Base-by-base conservation (phyloP, 2,888 invertebrate species). In the Augochlorella aurata region DNA sequence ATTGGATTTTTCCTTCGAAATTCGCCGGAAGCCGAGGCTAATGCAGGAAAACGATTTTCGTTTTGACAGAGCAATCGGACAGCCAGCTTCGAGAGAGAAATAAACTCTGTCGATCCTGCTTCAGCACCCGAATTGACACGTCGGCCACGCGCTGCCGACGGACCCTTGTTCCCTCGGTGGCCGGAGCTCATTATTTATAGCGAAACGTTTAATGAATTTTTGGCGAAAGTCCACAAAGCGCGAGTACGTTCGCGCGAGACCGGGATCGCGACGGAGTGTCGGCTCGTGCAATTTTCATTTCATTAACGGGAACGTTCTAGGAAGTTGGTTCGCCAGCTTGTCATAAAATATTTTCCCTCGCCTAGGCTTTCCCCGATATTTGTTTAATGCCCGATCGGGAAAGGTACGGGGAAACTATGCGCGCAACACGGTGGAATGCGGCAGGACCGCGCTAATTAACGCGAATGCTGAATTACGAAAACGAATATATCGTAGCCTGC, bases 191-290 rank as follows among this genome's bases (percentile, higher is more conserved):
- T 29, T 29, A 61, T 61, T 29, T 29, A 61, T 61, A 61, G 16
- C 16, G 18, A 8, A 18, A 61, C 61, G 2, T 61, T 61, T 61
- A 61, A 61, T 29, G 61, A 61, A 61, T 61, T 61, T 61, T 61
- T 61, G 61, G 61, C 61, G 16, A 9, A 16, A 9, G 61, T 61
- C 61, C 61, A 61, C 61, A 24, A 24, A 2, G 8, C 24, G 14
- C 58, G 24, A 16, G 58, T 2, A 49, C 47, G 47, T 5, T 21
- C 58, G 58, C 5, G 21, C 3, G 4, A 1, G 58, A 24, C 24
- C 24, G 14, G 58, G 24, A 58, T 24, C 5, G 24, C 12, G 21
- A 58, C 24, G 7, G 24, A 24, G 21, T 58, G 58, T 58, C 14
- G 47, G 47, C 47, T 10, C 24, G 29, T 29, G 61, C 18, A 61